These are phyloP conservation scores for Formica exsecta DNA, from an alignment of 1,140 invertebrate species.

Conservation along the genomic window DNA sequence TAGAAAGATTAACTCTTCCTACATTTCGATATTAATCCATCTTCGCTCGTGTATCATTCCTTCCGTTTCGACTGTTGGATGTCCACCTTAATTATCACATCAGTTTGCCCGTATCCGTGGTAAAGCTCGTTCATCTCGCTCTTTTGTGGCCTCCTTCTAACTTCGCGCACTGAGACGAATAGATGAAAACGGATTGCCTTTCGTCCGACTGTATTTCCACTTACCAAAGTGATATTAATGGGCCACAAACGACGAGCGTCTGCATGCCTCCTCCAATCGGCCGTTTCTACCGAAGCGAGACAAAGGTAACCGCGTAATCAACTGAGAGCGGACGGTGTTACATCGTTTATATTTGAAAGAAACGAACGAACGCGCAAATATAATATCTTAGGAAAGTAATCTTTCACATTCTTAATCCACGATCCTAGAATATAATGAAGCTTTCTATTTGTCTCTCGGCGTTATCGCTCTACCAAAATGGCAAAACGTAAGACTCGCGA, in stretches of 20 bases:
- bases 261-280: slow-evolving; percentile 31
- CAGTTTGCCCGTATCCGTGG: slow-evolving; percentile 56
- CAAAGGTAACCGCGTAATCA: slow-evolving; percentile 48
- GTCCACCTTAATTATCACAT: slow-evolving; percentile 75
- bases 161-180: slow-evolving; percentile 60
- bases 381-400: background rate
- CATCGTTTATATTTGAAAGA: slow-evolving; percentile 44
- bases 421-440: slow-evolving; percentile 19
- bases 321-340: slow-evolving; percentile 60
- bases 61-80: slow-evolving; percentile 38
- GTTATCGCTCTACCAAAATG: background rate
- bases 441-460: slow-evolving; percentile 30
- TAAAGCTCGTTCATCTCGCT: slow-evolving; percentile 61
- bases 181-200: slow-evolving; percentile 78
- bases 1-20: slow-evolving; percentile 4
- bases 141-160: slow-evolving; percentile 29
- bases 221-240: slow-evolving; percentile 78
- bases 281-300: slow-evolving; percentile 27
- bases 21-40: slow-evolving; percentile 71
- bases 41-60: slow-evolving; percentile 53
- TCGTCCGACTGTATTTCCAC: slow-evolving; percentile 71
- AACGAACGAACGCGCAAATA: background rate
- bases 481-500: slow-evolving; percentile 47
- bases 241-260: slow-evolving; percentile 68
- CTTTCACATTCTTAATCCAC: background rate